Percentiles rank a stretch among this genome's conserved stretches.
Conservation (phyloP, 2,888 invertebrate species). For the Lochmaea capreae region DNA sequence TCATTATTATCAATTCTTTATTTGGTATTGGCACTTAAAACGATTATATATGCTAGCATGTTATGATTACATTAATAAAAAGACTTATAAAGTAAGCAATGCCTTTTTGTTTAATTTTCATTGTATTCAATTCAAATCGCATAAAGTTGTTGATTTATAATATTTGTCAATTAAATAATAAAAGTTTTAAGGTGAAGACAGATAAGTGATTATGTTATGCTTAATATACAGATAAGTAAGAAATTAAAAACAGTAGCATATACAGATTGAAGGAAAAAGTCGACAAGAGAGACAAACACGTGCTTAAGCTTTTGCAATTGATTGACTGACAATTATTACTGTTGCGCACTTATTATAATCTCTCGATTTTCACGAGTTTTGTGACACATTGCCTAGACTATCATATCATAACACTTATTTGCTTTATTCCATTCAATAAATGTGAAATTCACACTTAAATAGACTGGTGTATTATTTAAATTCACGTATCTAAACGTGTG, state of each 20-base stretch:
- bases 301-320: too few species aligned
- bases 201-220: too few species aligned
- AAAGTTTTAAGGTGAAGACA: too few species aligned
- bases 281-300: too few species aligned
- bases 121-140: too few species aligned
- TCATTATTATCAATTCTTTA: slow-evolving; percentile 10
- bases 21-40: slow-evolving; percentile 24
- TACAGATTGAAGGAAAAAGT: too few species aligned
- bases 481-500: slow-evolving; percentile 18
- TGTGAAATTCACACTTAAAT: neutral
- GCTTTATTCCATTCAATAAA: neutral
- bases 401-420: neutral
- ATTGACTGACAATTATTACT: too few species aligned
- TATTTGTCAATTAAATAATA: too few species aligned
- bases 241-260: too few species aligned
- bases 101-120: neutral
- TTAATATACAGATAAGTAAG: too few species aligned
- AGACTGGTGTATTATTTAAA: neutral
- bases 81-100: neutral
- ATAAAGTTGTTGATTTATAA: too few species aligned
- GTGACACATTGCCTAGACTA: neutral
- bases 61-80: neutral
- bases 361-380: neutral
- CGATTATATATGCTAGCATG: neutral
- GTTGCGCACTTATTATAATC: neutral